Base-by-base conservation (phyloP, 2,888 invertebrate genomes). In the Penaeus monodon region DNA sequence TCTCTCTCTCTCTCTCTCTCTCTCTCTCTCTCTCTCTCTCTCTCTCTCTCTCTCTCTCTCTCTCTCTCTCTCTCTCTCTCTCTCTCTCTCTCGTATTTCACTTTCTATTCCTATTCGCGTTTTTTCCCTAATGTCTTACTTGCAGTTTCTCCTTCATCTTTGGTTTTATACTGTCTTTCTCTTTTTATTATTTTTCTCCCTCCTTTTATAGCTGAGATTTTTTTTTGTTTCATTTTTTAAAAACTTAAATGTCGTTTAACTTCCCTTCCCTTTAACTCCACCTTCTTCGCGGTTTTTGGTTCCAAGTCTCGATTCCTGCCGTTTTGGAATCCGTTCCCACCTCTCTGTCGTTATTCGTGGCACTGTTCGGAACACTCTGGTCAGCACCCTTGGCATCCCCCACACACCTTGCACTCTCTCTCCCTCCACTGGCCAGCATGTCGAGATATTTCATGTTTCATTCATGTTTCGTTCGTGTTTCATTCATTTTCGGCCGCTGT, bases 11-110 rank as follows among this genome's bases (percentile, higher is more conserved):
- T 27, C 17, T 8, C n/a, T 80, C 80, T 10, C 29, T n/a, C 63
- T 20, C 80, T 63, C 80, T 65, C 44, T 80, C 80, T 63, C 63
- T 12, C 63, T 80, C 63, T 80, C 80, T 14, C 27, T 63, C n/a
- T 7, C 44, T 12, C 80, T 79, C 80, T 57, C 24, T 29, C 29
- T 57, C 80, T 14, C 80, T 79, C 49, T 49, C 63, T 57, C 63
- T 14, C 57, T 3, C 80, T 49, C 63, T 79, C 57, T 17, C 29
- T 29, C 68, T 17, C 68, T 68, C 68, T 17, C 68, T 29, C 29
- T 17, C 68, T 29, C n/a, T 17, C 68, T 27, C 29, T 17, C 29
- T 29, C 33, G n/a, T n/a, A n/a, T n/a, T n/a, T n/a, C n/a, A n/a
- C n/a, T n/a, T n/a, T n/a, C n/a, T n/a, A n/a, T n/a, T n/a, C n/a